These are phyloP conservation scores for Nettapus auritus DNA, from an alignment of 2,113 vertebrate species.

Conservation along the genomic window DNA sequence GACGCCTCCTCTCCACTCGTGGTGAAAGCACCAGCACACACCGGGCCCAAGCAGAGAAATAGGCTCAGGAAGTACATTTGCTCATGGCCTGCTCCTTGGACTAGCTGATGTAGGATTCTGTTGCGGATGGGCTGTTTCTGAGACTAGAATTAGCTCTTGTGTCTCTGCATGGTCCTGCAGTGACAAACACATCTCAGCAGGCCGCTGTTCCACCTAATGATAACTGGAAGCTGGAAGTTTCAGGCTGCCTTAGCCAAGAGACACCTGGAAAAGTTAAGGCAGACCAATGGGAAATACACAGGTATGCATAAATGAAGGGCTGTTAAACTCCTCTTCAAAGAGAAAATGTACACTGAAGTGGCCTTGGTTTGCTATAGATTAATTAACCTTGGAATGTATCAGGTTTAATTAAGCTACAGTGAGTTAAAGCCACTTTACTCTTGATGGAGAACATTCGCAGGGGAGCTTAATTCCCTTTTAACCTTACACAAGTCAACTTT, in stretches of 20 bases:
- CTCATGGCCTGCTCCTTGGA: not conserved
- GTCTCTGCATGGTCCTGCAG: not conserved
- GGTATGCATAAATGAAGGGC: not conserved
- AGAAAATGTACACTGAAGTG: constrained; percentile 2
- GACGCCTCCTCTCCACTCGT: rapidly evolving
- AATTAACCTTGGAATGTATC: constrained; percentile 46
- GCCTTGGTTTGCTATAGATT: constrained; percentile 44
- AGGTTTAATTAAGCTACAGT: constrained; percentile 45
- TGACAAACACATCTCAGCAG: not conserved
- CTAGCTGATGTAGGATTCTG: not conserved
- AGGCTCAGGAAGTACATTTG: not conserved
- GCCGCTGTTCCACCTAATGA: rapidly evolving
- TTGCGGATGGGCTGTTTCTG: not conserved
- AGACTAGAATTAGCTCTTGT: not conserved
- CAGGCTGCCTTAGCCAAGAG: not conserved
- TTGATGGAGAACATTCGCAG: not conserved
- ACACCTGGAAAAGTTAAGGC: not conserved
- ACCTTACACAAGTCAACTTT: not conserved
- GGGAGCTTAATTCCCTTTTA: not conserved
- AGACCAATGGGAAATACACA: not conserved
- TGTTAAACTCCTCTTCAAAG: constrained; percentile 1
- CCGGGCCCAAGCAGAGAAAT: not conserved
- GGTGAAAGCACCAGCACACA: not conserved
- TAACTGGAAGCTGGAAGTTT: not conserved
- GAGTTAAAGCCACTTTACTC: constrained; percentile 36